A percentile compares a stretch with the other conserved stretches of the same genome.
These are phyloP conservation scores for Thymelicus sylvestris DNA, from an alignment of 2,888 invertebrate species.

Conservation along the genomic window DNA sequence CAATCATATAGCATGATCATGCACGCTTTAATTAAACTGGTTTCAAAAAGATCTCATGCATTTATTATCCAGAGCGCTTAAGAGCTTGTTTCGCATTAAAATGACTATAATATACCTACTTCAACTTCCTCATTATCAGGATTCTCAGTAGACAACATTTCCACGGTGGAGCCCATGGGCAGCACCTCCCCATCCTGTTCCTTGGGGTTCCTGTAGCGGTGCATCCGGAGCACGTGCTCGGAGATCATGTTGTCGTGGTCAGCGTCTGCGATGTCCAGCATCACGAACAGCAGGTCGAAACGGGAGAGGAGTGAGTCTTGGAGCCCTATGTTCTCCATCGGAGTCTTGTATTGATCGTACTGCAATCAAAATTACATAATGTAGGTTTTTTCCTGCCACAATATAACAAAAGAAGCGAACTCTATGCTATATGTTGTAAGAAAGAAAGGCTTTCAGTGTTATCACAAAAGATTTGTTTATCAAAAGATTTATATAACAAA, in stretches of 20 bases:
- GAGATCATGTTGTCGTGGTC: conserved; percentile 96
- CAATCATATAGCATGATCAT: too few relatives aligned
- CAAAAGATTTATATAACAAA: too few relatives aligned
- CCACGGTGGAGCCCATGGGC: conserved; percentile 92
- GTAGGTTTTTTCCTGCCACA: too few relatives aligned
- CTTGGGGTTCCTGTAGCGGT: conserved; percentile 95
- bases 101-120: conserved; percentile 41
- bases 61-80: too few relatives aligned
- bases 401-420: too few relatives aligned
- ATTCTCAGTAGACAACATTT: conserved; percentile 94
- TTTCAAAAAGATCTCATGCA: too few relatives aligned
- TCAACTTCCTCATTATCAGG: conserved; percentile 88
- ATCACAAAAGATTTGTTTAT: too few relatives aligned
- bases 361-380: conserved; percentile 57
- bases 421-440: too few relatives aligned
- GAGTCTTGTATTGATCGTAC: conserved; percentile 99
- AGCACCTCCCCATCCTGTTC: conserved; percentile 98
- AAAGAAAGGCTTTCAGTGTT: too few relatives aligned
- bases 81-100: too few relatives aligned
- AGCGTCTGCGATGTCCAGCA: conserved; percentile 96
- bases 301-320: conserved; percentile 98
- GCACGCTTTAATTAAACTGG: too few relatives aligned
- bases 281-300: conserved; percentile 98
- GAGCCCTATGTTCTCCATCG: conserved; percentile 99
- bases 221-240: conserved; percentile 99